Percentiles rank a stretch among this genome's conserved stretches.
Conservation (phyloP, 1,140 invertebrate species). For the Trichonephila clavata region DNA sequence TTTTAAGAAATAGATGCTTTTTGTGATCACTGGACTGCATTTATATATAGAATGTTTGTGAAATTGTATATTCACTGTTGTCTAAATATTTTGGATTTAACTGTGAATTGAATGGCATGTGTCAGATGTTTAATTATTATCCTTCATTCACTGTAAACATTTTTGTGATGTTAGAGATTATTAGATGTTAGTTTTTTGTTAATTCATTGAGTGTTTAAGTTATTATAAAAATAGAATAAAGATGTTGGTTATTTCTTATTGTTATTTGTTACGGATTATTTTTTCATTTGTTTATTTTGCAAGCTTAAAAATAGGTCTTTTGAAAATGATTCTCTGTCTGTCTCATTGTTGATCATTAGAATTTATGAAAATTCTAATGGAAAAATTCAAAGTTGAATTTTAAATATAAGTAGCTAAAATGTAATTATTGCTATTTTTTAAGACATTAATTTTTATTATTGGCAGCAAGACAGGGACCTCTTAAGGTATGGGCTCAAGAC, state of each 20-base stretch:
- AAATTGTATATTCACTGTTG: constrained; percentile 7
- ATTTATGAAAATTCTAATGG: too few species aligned
- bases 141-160: constrained; percentile 34
- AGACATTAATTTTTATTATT: too few species aligned
- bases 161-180: constrained; percentile 58
- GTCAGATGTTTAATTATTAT: constrained; percentile 42
- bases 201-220: constrained; percentile 60
- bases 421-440: too few species aligned
- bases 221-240: constrained; percentile 47
- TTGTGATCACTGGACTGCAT: constrained; percentile 22
- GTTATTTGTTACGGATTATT: background rate
- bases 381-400: too few species aligned
- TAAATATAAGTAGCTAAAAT: too few species aligned
- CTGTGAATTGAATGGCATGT: constrained; percentile 44
- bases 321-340: too few species aligned
- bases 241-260: constrained; percentile 6
- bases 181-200: background rate
- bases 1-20: background rate
- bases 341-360: too few species aligned
- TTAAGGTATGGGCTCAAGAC: too few species aligned
- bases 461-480: too few species aligned
- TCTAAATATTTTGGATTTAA: constrained; percentile 48
- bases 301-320: background rate
- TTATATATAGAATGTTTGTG: constrained; percentile 51
- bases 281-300: background rate